phyloP scores from a whole-genome alignment of 2,113 vertebrate genomes.

The Clupea harengus region DNA sequence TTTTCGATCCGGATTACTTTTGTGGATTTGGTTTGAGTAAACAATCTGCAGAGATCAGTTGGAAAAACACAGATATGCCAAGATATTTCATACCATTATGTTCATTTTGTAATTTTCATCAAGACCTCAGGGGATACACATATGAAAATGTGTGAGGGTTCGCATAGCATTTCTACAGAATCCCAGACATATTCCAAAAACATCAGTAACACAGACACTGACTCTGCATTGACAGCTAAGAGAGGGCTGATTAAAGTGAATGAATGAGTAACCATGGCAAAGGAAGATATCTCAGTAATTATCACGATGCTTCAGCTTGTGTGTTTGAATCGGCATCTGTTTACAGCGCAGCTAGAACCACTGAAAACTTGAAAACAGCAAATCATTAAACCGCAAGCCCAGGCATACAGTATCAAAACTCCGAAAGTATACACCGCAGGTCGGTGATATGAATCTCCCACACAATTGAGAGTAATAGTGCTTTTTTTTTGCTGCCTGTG shows the following conservation, averaged over 20 bases:
- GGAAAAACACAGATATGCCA: neutral
- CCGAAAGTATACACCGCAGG: neutral
- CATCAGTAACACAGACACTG: neutral
- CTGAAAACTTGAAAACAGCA: neutral
- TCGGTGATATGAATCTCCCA: constrained; percentile 24
- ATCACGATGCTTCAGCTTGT: neutral
- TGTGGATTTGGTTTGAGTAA: neutral
- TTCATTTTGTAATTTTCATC: neutral
- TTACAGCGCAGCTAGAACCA: neutral
- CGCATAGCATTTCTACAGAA: neutral
- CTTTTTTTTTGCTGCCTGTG: constrained; percentile 26
- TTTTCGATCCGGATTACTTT: neutral
- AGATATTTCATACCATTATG: neutral
- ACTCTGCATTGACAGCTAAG: neutral
- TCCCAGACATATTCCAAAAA: neutral
- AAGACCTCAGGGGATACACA: neutral
- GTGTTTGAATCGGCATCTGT: neutral
- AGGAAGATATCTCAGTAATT: neutral
- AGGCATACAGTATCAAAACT: neutral
- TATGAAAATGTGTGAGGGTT: neutral
- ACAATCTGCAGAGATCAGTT: neutral
- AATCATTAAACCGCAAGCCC: constrained; percentile 13
- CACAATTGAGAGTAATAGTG: constrained; percentile 24
- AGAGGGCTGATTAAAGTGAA: neutral
- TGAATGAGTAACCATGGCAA: neutral